phyloP scores from a whole-genome alignment of 2,113 vertebrate species.

The Gnathonemus longibarbis region DNA sequence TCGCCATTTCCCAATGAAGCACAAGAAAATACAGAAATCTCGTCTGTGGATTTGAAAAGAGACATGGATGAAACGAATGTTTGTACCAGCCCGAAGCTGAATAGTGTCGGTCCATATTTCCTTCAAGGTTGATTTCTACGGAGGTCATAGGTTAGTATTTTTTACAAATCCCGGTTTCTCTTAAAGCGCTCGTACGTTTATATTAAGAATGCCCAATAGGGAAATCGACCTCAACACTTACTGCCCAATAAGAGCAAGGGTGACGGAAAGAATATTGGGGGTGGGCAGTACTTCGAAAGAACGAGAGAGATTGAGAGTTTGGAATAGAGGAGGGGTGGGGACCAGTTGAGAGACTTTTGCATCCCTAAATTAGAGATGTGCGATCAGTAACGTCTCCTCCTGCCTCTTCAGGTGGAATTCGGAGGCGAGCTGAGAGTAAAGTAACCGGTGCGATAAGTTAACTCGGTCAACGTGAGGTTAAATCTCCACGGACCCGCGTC shows the following conservation, averaged over 20 bases:
- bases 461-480: conserved; percentile 1
- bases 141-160: conserved; percentile 39
- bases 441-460: conserved; percentile 10
- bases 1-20: neutral
- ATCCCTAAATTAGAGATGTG: conserved; percentile 27
- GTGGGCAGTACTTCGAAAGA: conserved; percentile 16
- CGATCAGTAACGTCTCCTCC: conserved; percentile 12
- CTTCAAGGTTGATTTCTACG: conserved; percentile 23
- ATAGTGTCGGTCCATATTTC: neutral
- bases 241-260: conserved; percentile 48
- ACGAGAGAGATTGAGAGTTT: conserved; percentile 28
- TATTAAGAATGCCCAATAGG: conserved; percentile 37
- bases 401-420: conserved; percentile 13
- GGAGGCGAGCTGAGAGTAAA: neutral
- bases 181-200: neutral
- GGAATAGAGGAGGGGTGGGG: conserved; percentile 23
- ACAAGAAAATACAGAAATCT: neutral
- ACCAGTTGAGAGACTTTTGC: conserved; percentile 22
- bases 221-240: neutral
- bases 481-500: conserved; percentile 14
- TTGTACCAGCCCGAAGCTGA: neutral
- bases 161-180: conserved; percentile 37
- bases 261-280: conserved; percentile 20
- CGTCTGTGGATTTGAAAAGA: neutral
- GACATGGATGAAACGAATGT: neutral